Base-by-base conservation (phyloP, 2,888 invertebrate genomes). In the Thereva nobilitata region DNA sequence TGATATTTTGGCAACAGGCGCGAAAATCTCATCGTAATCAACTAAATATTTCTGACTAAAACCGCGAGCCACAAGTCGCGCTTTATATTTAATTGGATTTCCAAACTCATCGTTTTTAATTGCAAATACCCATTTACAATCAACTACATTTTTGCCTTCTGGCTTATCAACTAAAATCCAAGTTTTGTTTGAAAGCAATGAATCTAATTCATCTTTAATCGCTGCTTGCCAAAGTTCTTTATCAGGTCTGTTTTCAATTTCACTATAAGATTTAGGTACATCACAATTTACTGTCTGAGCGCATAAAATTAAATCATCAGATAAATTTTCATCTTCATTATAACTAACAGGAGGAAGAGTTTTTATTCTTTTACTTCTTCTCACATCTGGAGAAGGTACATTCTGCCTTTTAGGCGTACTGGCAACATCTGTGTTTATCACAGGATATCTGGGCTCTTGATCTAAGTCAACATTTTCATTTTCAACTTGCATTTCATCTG, bases 171-270 rank as follows among this genome's bases (percentile, higher is more conserved):
- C 65, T n/a, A 71, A 52, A 5, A 65, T 63, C 70, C 71, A 71
- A 7, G 67, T 71, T 23, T 71, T 45, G 50, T 68, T 71, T n/a
- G 40, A 7, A 10, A 49, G 37, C 10, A 67, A 42, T 9, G 68
- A 70, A 44, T 68, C 41, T n/a, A 71, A 9, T 66, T 71, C 71
- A 10, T 68, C 68, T 57, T 64, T 50, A 12, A 71, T 67, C 4
- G 71, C 68, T 64, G 63, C 10, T 45, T 64, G 40, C 71, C 71
- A 71, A 38, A 68, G 10, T 34, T 23, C 9, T 57, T 63, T 70
- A 63, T 68, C 64, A 50, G 63, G 40, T 10, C 45, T 55, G 23
- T 55, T 35, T 50, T 49, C 8, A n/a, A 66, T 68, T 7, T 70
- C 67, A 37, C 66, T 45, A 52, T 54, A 55, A 34, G 49, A 38